Evolutionary conservation across 2,888 invertebrate genomes (phyloP), one percentile per base, ranked within the genome.

Genomic region (Drosophila aldrichi): DNA sequence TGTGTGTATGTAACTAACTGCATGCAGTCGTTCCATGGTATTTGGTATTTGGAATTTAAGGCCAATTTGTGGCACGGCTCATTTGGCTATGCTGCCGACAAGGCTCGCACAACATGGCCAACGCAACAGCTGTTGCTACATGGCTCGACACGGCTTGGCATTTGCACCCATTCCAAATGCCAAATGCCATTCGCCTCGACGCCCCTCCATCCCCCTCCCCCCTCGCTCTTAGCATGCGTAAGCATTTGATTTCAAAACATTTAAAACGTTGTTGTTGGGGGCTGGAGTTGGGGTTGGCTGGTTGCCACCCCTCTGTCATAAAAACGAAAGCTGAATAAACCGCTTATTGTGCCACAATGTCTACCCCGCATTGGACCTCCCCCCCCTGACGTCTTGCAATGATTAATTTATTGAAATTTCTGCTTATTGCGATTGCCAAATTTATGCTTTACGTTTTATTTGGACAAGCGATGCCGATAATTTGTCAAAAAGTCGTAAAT

Each of bases 401-500:
- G 89, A 84, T 89, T 84, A 84, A 84, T 84, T 84, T 84, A 84
- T 84, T 84, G 79, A 89, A 89, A 84, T 83, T 87, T 87, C 69
- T 74, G 89, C 84, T 84, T 87, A 89, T 84, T 84, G 84, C 89
- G 79, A 75, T 83, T 82, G 70, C 52, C 58, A 71, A 81, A 83
- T 83, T 87, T 88, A 84, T 88, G 69, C 70, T 76, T 81, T 87
- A 76, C 72, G 61, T 71, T 78, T 83, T 84, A 75, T 82, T 86
- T 77, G 84, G 74, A 77, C 77, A 79, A 84, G 84, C 84, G 62
- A 44, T 72, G 76, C 88, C 89, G 84, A 84, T 90, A 82, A 90
- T 90, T 90, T 89, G 86, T 90, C 89, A 89, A 84, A 79, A 89
- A 87, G 88, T 82, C 85, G 81, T 87, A 89, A 89, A 84, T 89